phyloP scores from a whole-genome alignment of 2,797 vertebrate genomes.

The Chiloscyllium punctatum region DNA sequence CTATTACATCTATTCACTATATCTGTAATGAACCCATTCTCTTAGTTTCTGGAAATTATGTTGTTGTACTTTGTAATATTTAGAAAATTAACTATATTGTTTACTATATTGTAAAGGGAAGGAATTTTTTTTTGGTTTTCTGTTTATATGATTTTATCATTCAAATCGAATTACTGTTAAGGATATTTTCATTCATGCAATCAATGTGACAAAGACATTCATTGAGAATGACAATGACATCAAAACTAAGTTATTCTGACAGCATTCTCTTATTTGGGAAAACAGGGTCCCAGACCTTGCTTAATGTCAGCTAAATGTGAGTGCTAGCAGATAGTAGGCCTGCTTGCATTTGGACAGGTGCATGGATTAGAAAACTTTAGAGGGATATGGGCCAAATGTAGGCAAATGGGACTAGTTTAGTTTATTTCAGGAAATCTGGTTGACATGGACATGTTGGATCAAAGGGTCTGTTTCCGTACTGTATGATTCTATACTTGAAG shows the following conservation, averaged over 20 bases:
- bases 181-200: not conserved
- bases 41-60: not conserved
- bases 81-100: too few species aligned
- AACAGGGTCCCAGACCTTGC: not conserved
- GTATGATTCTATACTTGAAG: too few species aligned
- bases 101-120: not conserved
- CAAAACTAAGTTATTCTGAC: not conserved
- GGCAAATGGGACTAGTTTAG: too few species aligned
- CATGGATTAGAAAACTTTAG: too few species aligned
- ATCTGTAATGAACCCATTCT: not conserved
- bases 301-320: not conserved
- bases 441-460: too few species aligned
- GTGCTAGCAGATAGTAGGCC: not conserved
- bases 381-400: too few species aligned
- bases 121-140: not conserved
- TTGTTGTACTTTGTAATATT: not conserved
- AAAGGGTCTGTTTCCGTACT: too few species aligned
- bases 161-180: not conserved
- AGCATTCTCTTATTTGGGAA: not conserved
- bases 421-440: too few species aligned
- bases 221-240: not conserved
- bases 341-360: not conserved
- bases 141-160: not conserved
- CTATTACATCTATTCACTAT: not conserved
- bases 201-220: not conserved